These are phyloP conservation scores for Eubasilissa regina DNA, from an alignment of 1,140 invertebrate genomes.

Conservation along the genomic window DNA sequence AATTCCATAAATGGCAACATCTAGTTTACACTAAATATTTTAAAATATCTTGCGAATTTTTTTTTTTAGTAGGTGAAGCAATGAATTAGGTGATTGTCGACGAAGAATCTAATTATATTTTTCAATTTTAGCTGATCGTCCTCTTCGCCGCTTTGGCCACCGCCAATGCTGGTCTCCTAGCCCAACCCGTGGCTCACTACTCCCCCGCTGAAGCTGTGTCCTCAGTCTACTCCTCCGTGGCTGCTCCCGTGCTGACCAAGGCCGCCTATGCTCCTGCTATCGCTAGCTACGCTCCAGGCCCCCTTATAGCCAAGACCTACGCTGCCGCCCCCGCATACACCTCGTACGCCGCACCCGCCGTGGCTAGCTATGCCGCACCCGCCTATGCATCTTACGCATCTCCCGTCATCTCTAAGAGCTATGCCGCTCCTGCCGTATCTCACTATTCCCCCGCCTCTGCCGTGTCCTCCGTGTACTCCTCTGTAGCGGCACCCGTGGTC, in stretches of 20 bases:
- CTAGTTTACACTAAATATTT: no score
- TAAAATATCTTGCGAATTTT: no score
- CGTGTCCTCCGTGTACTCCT: slow-evolving; percentile 60
- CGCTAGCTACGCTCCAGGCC: slow-evolving; percentile 52
- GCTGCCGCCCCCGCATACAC: slow-evolving; percentile 51
- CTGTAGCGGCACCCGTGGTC: slow-evolving; percentile 55
- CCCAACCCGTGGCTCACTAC: slow-evolving; percentile 51
- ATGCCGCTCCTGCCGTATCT: slow-evolving; percentile 54
- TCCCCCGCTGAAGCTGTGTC: slow-evolving; percentile 28
- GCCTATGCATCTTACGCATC: slow-evolving; percentile 58
- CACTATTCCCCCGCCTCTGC: slow-evolving; percentile 27
- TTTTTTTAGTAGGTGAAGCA: no score
- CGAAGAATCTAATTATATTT: no score
- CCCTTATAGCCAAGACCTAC: slow-evolving; percentile 57
- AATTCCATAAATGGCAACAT: no score
- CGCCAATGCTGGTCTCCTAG: slow-evolving; percentile 66
- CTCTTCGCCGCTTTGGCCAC: slow-evolving; percentile 67
- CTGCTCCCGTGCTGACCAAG: slow-evolving; percentile 52
- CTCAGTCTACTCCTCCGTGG: slow-evolving; percentile 6
- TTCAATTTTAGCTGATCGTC: slow-evolving; percentile 64
- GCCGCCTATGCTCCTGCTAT: slow-evolving; percentile 65
- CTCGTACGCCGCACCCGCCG: slow-evolving; percentile 52
- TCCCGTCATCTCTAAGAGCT: slow-evolving; percentile 60
- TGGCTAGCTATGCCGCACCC: slow-evolving; percentile 59
- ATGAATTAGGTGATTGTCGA: no score